These are phyloP conservation scores for Drosophila histrio DNA, from an alignment of 2,888 invertebrate genomes.

Conservation along the genomic window DNA sequence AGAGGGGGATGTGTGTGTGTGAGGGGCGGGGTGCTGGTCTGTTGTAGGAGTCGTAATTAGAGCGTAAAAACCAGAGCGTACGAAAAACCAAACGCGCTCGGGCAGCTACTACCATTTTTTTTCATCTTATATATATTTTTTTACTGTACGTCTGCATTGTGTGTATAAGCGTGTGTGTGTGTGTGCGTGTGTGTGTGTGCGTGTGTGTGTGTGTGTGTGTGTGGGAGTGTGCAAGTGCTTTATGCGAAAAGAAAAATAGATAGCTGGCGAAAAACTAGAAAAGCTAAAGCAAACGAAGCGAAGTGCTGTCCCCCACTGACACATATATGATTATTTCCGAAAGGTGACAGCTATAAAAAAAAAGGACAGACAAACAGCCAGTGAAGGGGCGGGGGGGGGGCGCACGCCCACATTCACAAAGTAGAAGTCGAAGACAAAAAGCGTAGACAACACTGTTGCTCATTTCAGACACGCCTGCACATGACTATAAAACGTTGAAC, in stretches of 20 bases:
- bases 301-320: constrained; percentile 74
- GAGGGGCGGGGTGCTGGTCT: constrained; percentile 1
- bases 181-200: constrained; percentile 25
- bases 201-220: constrained; percentile 8
- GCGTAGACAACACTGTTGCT: constrained; percentile 68
- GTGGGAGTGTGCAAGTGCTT: constrained; percentile 59
- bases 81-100: constrained; percentile 76
- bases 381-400: background rate
- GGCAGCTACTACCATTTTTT: constrained; percentile 72
- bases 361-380: constrained; percentile 46
- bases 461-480: constrained; percentile 55
- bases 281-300: constrained; percentile 77
- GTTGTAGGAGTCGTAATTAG: constrained; percentile 81
- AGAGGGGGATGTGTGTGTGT: constrained; percentile 2
- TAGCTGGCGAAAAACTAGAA: constrained; percentile 75
- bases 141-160: constrained; percentile 42
- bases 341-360: constrained; percentile 79
- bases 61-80: constrained; percentile 84
- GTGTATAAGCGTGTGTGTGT: constrained; percentile 20
- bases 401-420: constrained; percentile 40
- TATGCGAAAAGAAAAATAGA: constrained; percentile 77
- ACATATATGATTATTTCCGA: constrained; percentile 80
- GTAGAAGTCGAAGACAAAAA: constrained; percentile 59
- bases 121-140: constrained; percentile 19
- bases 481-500: constrained; percentile 43